phyloP scores from a whole-genome alignment of 2,113 vertebrate species.

The Oryzias javanicus region DNA sequence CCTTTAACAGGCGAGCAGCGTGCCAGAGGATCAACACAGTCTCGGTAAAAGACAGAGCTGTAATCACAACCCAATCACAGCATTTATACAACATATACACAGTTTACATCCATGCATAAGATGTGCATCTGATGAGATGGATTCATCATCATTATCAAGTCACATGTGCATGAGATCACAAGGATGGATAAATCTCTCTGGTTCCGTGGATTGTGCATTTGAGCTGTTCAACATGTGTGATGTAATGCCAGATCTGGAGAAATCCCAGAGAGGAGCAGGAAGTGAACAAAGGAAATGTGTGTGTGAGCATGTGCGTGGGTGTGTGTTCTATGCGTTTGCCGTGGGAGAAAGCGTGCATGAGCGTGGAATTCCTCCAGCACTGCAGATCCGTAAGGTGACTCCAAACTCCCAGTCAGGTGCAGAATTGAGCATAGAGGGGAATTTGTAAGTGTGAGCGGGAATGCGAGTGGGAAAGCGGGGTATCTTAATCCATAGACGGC shows the following conservation, averaged over 20 bases:
- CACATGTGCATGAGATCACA: background rate
- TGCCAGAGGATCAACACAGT: conserved; percentile 40
- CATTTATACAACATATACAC: conserved; percentile 14
- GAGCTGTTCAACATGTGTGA: conserved; percentile 57
- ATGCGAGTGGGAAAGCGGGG: conserved; percentile 66
- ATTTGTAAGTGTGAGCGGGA: conserved; percentile 66
- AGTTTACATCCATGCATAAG: background rate
- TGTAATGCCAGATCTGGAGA: conserved; percentile 33
- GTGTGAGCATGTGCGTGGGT: conserved; percentile 40
- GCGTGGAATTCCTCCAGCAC: conserved; percentile 53
- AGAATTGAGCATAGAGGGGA: conserved; percentile 67
- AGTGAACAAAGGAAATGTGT: conserved; percentile 45
- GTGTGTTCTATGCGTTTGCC: conserved; percentile 49
- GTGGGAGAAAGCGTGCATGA: conserved; percentile 35
- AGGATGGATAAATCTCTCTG: conserved; percentile 5
- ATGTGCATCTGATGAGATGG: background rate
- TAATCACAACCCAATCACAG: conserved; percentile 30
- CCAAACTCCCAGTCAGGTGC: conserved; percentile 74
- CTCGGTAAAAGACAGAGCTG: conserved; percentile 13
- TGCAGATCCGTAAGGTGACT: conserved; percentile 70
- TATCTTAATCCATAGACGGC: conserved; percentile 70
- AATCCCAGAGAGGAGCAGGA: conserved; percentile 59
- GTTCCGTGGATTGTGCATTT: conserved; percentile 6
- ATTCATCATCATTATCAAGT: conserved; percentile 11
- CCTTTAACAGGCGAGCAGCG: conserved; percentile 33